Base-by-base conservation (phyloP, 2,797 vertebrate genomes). In the Acropternis orthonyx region DNA sequence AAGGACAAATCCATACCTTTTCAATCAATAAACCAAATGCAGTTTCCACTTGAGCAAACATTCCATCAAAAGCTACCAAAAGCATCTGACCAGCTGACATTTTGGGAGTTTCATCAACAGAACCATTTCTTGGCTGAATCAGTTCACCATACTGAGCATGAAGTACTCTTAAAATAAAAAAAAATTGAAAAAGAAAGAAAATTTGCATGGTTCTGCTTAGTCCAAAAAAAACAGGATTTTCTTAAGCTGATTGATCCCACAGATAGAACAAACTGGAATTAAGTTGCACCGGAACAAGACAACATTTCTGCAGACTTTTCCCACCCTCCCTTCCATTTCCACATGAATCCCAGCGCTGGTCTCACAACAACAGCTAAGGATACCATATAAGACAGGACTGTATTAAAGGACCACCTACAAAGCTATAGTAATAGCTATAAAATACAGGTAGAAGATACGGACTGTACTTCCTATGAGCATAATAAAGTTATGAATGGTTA, bases 71-170 rank as follows among this genome's bases (percentile, higher is more conserved):
- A 55, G 99, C 99, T 52, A 99, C 99, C 97, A 99, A 96, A 94
- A 99, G 96, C 99, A 99, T 99, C 95, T 99, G 99, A 22, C 99
- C 99, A 5, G 99, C 99, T 71, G 99, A 99, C 99, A 99, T 99
- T 97, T 99, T 99, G 15, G 99, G 99, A 5, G 99, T 99, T 95
- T 99, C 99, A 96, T 99, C 99, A 63, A 98, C 98, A 1, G 98
- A 98, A 63, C 98, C 98, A 89, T 97, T 99, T 96, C 99, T 98
- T 63, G 99, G 99, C 96, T 99, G 99, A 95, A 99, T 99, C 86
- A 99, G 97, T 92, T 99, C 99, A n/a, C 99, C 99, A 97, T 99
- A 99, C 85, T 99, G 99, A 87, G 98, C 98, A 75, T 99, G 99
- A 92, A 99, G 98, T 94, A 99, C 98, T 93, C 99, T 99, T 96